These are phyloP conservation scores for Paramacrobiotus metropolitanus DNA, from an alignment of 1,140 invertebrate species.

Conservation along the genomic window DNA sequence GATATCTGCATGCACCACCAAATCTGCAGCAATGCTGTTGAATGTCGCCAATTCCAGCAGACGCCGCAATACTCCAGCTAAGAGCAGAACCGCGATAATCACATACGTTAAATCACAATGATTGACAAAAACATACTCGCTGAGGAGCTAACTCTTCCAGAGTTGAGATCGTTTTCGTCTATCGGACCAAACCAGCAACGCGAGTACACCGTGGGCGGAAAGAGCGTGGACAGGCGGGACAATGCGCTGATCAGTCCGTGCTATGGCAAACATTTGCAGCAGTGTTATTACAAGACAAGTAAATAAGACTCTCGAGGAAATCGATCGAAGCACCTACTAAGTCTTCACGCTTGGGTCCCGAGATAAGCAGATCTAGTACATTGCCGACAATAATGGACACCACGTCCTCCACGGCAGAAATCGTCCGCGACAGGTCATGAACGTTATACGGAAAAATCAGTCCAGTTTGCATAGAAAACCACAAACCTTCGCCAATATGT, in stretches of 20 bases:
- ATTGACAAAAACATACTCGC: too few relatives aligned
- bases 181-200: neutral
- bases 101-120: too few relatives aligned
- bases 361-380: neutral
- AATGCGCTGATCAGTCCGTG: neutral
- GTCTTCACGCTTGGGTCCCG: neutral
- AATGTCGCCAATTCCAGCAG: neutral
- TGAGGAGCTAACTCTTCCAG: too few relatives aligned
- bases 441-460: neutral
- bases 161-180: neutral
- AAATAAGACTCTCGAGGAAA: too few relatives aligned
- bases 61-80: neutral
- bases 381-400: neutral
- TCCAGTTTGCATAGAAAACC: neutral
- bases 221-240: neutral
- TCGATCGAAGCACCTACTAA: neutral
- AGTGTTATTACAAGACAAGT: too few relatives aligned
- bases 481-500: neutral
- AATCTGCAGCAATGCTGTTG: neutral
- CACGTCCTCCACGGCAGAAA: neutral
- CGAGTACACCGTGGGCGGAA: neutral
- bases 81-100: too few relatives aligned
- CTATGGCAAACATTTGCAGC: too few relatives aligned
- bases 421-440: neutral
- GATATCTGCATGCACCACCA: neutral